Evolutionary conservation across 2,888 invertebrate genomes (phyloP).

Genomic region (Melinaea marsaeus): DNA sequence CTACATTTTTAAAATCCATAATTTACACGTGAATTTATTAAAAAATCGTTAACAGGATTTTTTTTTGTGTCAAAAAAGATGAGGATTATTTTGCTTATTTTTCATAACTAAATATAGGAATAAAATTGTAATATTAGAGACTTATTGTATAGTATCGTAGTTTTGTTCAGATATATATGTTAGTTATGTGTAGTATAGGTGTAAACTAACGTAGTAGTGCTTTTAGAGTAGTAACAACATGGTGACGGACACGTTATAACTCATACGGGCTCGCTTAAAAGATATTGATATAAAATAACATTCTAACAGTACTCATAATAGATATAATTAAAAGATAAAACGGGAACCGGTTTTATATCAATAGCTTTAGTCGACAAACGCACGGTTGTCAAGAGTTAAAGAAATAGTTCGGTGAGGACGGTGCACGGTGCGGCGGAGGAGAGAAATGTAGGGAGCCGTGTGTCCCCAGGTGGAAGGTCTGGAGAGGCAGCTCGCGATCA

Average conservation of each 20-base stretch:
- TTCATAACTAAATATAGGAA: too few species aligned
- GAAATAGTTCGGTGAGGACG: slow-evolving; percentile 44
- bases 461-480: slow-evolving; percentile 78
- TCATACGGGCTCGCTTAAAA: slow-evolving; percentile 8
- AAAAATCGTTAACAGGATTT: too few species aligned
- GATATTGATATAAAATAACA: slow-evolving; percentile 21
- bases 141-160: background rate
- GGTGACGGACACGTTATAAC: slow-evolving; percentile 9
- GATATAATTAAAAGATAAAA: too few species aligned
- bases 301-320: background rate
- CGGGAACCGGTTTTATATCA: slow-evolving; percentile 36
- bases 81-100: too few species aligned
- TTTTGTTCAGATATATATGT: background rate
- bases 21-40: too few species aligned
- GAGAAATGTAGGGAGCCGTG: slow-evolving; percentile 63
- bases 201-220: slow-evolving; percentile 23
- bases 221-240: slow-evolving; percentile 13
- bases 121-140: too few species aligned
- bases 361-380: slow-evolving; percentile 39
- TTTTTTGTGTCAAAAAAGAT: too few species aligned
- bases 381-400: slow-evolving; percentile 38
- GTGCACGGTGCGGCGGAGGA: slow-evolving; percentile 52
- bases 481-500: slow-evolving; percentile 76
- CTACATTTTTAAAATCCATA: too few species aligned
- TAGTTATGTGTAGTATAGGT: background rate